phyloP scores from a whole-genome alignment of 2,797 vertebrate species.

The Enteromius afrohamiltoni region DNA sequence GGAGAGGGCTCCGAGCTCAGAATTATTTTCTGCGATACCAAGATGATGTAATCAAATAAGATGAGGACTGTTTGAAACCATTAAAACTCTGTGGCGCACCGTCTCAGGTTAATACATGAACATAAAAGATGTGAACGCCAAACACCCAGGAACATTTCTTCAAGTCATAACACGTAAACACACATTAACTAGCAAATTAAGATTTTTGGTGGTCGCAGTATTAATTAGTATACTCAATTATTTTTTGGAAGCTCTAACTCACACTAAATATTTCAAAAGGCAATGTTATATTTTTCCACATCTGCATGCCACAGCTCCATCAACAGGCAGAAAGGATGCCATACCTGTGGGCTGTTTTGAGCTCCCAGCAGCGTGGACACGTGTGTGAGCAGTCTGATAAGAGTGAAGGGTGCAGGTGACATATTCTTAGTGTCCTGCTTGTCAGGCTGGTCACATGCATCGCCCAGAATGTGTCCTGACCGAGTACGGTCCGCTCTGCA shows the following conservation, averaged over 20 bases:
- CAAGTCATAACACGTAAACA: too few species aligned
- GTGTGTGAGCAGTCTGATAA: conserved; percentile 87
- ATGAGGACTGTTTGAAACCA: too few species aligned
- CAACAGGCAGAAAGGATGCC: neutral
- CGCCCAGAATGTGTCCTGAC: conserved; percentile 86
- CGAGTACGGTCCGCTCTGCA: conserved; percentile 84
- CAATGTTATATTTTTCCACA: neutral
- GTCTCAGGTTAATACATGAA: too few species aligned
- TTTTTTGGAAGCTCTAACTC: neutral
- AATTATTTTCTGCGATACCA: too few species aligned
- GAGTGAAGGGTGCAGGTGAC: conserved; percentile 77
- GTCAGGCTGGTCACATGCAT: conserved; percentile 66
- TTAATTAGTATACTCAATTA: too few species aligned
- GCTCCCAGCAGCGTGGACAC: conserved; percentile 86
- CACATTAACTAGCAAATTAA: too few species aligned
- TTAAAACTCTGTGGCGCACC: too few species aligned
- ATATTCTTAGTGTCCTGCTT: conserved; percentile 82
- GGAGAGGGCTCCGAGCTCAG: too few species aligned
- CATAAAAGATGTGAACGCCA: too few species aligned
- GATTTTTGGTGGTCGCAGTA: too few species aligned
- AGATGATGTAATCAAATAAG: too few species aligned
- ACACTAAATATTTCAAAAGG: neutral
- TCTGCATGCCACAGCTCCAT: neutral
- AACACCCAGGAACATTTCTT: too few species aligned
- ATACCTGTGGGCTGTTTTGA: conserved; percentile 74